Evolutionary conservation across 2,888 invertebrate species (phyloP).

Genomic region (Seira ritae): DNA sequence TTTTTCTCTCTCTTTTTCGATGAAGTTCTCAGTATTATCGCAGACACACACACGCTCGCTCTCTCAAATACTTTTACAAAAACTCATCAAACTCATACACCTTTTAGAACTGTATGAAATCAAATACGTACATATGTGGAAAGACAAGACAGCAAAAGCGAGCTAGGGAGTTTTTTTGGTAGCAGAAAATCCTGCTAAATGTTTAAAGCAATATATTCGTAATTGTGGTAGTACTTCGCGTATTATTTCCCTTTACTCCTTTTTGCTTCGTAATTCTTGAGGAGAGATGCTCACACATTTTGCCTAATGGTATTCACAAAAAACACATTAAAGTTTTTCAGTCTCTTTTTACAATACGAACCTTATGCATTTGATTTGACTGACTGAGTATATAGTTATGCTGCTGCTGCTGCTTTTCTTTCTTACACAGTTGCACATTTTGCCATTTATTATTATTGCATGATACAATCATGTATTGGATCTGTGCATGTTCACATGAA

Average conservation of each 20-base stretch:
- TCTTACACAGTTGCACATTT: slow-evolving; percentile 34
- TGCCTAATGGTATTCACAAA: not conserved
- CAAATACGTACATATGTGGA: not conserved
- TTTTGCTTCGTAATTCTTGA: not conserved
- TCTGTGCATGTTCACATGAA: slow-evolving; percentile 19
- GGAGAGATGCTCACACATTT: slow-evolving; percentile 25
- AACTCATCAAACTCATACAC: not conserved
- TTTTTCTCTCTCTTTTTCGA: slow-evolving; percentile 22
- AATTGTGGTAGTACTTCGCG: slow-evolving; percentile 31
- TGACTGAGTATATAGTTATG: too few relatives aligned
- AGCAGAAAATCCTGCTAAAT: slow-evolving; percentile 15
- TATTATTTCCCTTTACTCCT: slow-evolving; percentile 29
- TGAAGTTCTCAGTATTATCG: slow-evolving; percentile 9
- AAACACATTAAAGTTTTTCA: slow-evolving; percentile 3
- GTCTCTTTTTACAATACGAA: not conserved
- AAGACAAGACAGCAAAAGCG: too few relatives aligned
- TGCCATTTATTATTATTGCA: slow-evolving; percentile 53
- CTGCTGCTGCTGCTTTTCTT: not conserved
- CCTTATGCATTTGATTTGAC: too few relatives aligned
- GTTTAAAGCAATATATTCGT: not conserved
- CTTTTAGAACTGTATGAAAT: not conserved
- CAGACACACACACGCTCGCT: not conserved
- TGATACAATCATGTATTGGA: slow-evolving; percentile 7
- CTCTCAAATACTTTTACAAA: not conserved
- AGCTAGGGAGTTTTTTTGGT: not conserved